Evolutionary conservation across 2,888 invertebrate species (phyloP).

Genomic region (Euclidia mi): DNA sequence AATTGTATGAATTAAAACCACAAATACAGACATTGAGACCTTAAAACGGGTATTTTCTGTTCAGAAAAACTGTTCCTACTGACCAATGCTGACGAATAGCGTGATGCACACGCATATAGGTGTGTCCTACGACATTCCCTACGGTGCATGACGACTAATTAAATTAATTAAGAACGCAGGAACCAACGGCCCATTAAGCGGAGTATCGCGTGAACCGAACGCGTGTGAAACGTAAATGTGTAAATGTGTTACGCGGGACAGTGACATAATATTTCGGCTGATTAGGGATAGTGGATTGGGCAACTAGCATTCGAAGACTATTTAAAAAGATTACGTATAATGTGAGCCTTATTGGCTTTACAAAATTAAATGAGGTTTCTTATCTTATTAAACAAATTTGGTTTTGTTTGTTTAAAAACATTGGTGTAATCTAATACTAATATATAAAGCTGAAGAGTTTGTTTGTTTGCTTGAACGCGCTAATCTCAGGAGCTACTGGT

Average conservation of each 20-base stretch:
- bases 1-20: neutral
- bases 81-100: slow-evolving; percentile 7
- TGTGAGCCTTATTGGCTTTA: no score
- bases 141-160: slow-evolving; percentile 72
- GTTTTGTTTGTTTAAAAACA: no score
- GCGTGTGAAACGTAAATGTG: slow-evolving; percentile 47
- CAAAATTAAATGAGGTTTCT: no score
- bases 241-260: slow-evolving; percentile 41
- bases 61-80: neutral
- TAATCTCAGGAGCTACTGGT: no score
- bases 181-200: slow-evolving; percentile 65
- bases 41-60: no score
- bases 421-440: no score
- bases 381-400: no score
- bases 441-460: no score
- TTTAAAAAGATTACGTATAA: no score
- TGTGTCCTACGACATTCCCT: slow-evolving; percentile 65
- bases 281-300: neutral
- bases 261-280: slow-evolving; percentile 30
- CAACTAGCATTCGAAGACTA: no score
- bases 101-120: slow-evolving; percentile 55
- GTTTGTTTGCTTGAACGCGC: no score
- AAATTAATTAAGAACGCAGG: slow-evolving; percentile 74
- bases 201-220: slow-evolving; percentile 53
- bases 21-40: neutral